Evolutionary conservation across 2,888 invertebrate species (phyloP).

Genomic region (Scrobipalpa costella): DNA sequence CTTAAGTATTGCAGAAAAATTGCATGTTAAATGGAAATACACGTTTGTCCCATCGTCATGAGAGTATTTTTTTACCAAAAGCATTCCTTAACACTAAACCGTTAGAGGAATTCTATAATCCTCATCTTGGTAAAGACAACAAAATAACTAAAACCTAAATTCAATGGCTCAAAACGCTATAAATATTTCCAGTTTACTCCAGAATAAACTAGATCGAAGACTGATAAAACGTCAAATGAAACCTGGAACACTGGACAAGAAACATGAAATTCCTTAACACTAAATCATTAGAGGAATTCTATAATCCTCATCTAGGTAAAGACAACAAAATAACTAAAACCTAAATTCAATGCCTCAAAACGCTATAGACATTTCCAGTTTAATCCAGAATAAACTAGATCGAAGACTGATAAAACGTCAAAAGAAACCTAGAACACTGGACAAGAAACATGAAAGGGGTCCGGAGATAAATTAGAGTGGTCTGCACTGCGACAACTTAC

Average conservation of each 20-base stretch:
- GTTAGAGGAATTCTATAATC: too few relatives aligned
- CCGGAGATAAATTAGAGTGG: constrained; percentile 21
- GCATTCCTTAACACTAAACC: too few relatives aligned
- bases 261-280: too few relatives aligned
- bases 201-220: neutral
- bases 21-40: too few relatives aligned
- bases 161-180: neutral
- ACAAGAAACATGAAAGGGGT: neutral
- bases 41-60: too few relatives aligned
- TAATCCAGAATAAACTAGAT: neutral
- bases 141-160: neutral
- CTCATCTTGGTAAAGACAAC: neutral
- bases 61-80: too few relatives aligned
- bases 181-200: neutral
- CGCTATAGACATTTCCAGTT: neutral
- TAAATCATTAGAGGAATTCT: too few relatives aligned
- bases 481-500: constrained; percentile 12
- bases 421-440: constrained; percentile 11
- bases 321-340: neutral
- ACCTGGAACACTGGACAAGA: constrained; percentile 1
- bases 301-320: too few relatives aligned
- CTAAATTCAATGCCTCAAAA: neutral
- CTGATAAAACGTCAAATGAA: neutral
- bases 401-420: neutral
- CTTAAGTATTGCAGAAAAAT: too few relatives aligned